Base-by-base conservation (phyloP, 1,140 invertebrate species). In the Zaprionus camerounensis region DNA sequence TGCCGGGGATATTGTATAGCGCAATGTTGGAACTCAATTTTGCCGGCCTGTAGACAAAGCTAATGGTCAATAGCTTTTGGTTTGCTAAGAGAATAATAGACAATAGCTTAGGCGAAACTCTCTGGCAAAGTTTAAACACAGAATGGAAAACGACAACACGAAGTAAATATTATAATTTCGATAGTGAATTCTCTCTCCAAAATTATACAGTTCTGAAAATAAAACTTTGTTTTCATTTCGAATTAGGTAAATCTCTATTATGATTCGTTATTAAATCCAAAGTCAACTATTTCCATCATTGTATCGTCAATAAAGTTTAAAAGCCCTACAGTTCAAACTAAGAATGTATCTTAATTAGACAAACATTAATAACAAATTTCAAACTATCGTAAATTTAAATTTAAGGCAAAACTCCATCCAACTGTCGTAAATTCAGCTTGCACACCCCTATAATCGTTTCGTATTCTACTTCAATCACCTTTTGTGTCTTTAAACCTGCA, bases 401-500 rank as follows among this genome's bases (percentile, higher is more conserved):
- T 51, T 12, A 7, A 51, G 20, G 4, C 41, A 13, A 13, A 24
- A n/a, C 46, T 9, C 9, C 6, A 17, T 49, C n/a, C 7, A 49
- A 20, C 46, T 49, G 17, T 49, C 46, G 17, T 20, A 49, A 51
- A 24, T 59, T 7, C 20, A 58, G 6, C 20, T 22, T 38, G 56
- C 34, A 13, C 1, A 20, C 3, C 13, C 15, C 12, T 15, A 12
- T 58, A 34, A 22, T 38, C 20, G 57, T 58, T 17, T n/a, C 6
- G 15, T 41, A 41, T 41, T 34, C 31, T 17, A 20, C 31, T 36
- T 22, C 12, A 22, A 62, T 46, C 24, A 5, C 6, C 13, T 28
- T 28, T 61, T 46, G 55, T 57, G 57, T 38, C 59, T 62, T 62
- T 62, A 49, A 62, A 46, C 22, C 24, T 20, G n/a, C 9, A 63